Evolutionary conservation across 2,888 invertebrate species (phyloP).

Genomic region (Axea sp.): DNA sequence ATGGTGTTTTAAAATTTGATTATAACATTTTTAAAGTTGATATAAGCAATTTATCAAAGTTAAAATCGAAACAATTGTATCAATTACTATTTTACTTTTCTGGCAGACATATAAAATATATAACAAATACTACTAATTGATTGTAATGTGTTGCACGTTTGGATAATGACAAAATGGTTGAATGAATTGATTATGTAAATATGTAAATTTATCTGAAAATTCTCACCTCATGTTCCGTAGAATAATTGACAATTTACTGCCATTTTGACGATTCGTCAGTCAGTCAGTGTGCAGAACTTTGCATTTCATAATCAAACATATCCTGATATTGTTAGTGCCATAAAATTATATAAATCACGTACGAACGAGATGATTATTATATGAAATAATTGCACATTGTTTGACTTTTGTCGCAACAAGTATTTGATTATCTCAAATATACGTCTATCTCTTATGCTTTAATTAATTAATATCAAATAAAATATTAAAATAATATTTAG

Average conservation of each 20-base stretch:
- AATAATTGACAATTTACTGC: conserved; percentile 51
- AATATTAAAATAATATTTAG: no score
- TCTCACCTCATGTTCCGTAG: conserved; percentile 45
- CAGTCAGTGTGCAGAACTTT: conserved; percentile 8
- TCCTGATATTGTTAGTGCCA: conserved; percentile 26
- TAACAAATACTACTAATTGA: conserved; percentile 40
- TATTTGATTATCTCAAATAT: neutral
- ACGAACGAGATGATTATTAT: conserved; percentile 2
- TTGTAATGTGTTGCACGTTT: neutral
- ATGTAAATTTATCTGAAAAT: conserved; percentile 55
- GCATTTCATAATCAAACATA: conserved; percentile 41
- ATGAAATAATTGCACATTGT: conserved; percentile 24
- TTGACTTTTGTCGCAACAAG: conserved; percentile 18
- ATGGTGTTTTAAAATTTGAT: no score
- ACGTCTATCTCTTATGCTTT: conserved; percentile 7
- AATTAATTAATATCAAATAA: no score
- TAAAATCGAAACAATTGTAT: neutral
- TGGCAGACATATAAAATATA: no score
- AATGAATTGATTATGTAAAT: conserved; percentile 49
- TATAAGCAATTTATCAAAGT: no score
- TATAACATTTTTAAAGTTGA: no score
- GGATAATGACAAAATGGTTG: conserved; percentile 33
- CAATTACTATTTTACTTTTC: conserved; percentile 27
- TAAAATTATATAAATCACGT: conserved; percentile 45
- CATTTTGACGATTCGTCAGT: conserved; percentile 44